These are phyloP conservation scores for Dastarcus helophoroides DNA, from an alignment of 2,888 invertebrate species.

Conservation along the genomic window DNA sequence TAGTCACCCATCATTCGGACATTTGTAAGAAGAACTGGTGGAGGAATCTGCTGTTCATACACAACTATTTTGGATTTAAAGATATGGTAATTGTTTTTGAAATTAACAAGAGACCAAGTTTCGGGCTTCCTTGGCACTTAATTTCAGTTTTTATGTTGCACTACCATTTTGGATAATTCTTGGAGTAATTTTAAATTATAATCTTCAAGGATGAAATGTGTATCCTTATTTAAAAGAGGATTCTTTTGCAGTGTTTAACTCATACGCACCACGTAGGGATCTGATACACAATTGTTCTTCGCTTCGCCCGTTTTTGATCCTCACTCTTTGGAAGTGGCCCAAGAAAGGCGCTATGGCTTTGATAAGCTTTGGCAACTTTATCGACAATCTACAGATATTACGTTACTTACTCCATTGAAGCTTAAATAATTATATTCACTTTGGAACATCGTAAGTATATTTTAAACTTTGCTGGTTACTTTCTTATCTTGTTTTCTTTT, in stretches of 20 bases:
- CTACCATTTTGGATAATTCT: no score
- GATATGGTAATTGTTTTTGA: constrained; percentile 49
- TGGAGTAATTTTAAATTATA: no score
- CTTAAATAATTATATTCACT: constrained; percentile 57
- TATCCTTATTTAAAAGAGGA: no score
- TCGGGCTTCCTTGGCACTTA: no score
- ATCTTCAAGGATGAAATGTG: no score
- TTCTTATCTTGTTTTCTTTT: no score
- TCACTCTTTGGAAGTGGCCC: constrained; percentile 50
- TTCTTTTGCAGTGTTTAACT: constrained; percentile 52
- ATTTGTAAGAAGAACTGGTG: constrained; percentile 60
- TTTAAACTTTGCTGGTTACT: no score
- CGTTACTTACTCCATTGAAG: constrained; percentile 47
- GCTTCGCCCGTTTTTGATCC: constrained; percentile 49
- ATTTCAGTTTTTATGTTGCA: no score
- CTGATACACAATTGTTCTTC: constrained; percentile 55
- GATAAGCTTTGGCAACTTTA: constrained; percentile 36
- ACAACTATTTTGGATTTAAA: constrained; percentile 61
- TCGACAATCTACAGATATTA: constrained; percentile 52
- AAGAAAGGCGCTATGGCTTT: constrained; percentile 41
- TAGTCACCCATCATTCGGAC: constrained; percentile 53
- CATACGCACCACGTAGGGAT: constrained; percentile 63
- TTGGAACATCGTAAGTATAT: constrained; percentile 53
- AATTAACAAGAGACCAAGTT: no score
- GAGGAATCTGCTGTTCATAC: constrained; percentile 58